Conservation (phyloP, 2,797 vertebrate genomes). For the Gymnothorax javanicus region DNA sequence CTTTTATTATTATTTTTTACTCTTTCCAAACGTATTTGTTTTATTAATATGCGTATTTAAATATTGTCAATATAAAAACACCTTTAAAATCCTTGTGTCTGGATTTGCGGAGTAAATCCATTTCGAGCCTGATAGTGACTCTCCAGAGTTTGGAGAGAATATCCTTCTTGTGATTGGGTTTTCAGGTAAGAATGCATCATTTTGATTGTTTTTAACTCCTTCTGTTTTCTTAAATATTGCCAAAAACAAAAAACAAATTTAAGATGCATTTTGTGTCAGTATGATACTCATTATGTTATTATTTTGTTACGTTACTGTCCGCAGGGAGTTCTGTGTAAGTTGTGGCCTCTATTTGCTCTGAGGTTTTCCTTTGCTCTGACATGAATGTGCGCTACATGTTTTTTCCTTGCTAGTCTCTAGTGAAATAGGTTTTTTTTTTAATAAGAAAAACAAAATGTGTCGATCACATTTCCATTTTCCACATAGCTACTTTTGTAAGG, state of each 20-base stretch:
- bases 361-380: neutral
- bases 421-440: neutral
- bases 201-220: neutral
- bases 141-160: neutral
- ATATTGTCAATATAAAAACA: neutral
- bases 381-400: neutral
- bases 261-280: neutral
- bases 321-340: neutral
- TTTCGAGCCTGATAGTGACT: neutral
- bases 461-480: neutral
- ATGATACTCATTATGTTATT: neutral
- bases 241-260: neutral
- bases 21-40: neutral
- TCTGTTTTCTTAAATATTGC: neutral
- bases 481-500: neutral
- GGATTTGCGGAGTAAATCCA: neutral
- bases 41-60: neutral
- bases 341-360: neutral
- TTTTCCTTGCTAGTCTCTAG: no score
- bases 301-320: neutral
- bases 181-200: slow-evolving; percentile 31
- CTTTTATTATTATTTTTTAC: neutral
- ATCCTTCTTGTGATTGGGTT: neutral
- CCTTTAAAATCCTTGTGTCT: neutral
- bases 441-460: neutral